Conservation (phyloP, 2,797 vertebrate species). For the Gymnothorax reevesii region DNA sequence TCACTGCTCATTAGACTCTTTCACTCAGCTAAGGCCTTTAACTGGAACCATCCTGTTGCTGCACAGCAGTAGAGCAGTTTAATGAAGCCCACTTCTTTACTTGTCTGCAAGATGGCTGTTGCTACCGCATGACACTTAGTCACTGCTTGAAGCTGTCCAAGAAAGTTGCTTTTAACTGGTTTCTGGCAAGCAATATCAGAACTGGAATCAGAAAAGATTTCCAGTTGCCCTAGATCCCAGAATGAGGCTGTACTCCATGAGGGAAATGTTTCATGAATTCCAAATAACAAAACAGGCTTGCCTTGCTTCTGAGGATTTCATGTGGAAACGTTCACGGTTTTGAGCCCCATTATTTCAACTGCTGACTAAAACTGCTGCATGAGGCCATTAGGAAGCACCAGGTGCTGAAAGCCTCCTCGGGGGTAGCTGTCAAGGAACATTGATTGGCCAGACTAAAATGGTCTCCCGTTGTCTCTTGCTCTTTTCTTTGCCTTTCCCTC, state of each 20-base stretch:
- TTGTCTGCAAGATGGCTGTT: neutral
- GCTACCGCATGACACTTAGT: neutral
- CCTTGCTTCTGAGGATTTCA: neutral
- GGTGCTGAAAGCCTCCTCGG: neutral
- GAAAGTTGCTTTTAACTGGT: neutral
- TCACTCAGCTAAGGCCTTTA: neutral
- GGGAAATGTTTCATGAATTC: neutral
- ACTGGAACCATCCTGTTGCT: neutral
- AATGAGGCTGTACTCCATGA: neutral
- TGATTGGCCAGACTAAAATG: neutral
- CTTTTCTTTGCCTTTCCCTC: neutral
- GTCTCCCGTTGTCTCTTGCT: neutral
- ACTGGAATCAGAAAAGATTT: neutral
- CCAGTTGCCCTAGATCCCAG: neutral
- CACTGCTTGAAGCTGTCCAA: neutral
- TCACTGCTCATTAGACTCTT: slow-evolving; percentile 34
- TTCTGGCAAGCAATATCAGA: neutral
- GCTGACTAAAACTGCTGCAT: neutral
- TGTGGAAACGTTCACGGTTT: neutral
- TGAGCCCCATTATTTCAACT: neutral
- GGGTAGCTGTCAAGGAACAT: neutral
- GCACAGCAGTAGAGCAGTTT: neutral
- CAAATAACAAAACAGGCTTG: neutral
- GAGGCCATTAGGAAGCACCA: neutral
- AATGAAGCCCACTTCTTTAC: slow-evolving; percentile 7